Evolutionary conservation across 2,113 vertebrate species (phyloP), one percentile per base, ranked within the genome.

Genomic region (Diadophis punctatus): DNA sequence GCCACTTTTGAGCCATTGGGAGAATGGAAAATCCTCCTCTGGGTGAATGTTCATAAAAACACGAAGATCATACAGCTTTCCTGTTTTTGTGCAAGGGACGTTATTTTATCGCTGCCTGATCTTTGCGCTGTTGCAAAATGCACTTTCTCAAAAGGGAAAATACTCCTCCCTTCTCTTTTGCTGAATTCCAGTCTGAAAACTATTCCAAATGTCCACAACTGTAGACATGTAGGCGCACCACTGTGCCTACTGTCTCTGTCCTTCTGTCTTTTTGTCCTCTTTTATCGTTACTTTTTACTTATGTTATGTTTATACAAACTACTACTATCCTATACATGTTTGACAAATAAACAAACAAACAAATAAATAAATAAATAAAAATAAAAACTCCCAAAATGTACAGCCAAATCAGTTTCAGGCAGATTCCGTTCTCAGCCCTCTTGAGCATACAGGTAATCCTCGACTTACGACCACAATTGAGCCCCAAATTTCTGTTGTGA

Each of bases 391-490:
- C 68, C 68, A 80, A 58, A 80, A 39, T 1, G 5, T 34, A 74
- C n/a, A 18, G 63, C n/a, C n/a, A 34, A 74, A 18, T 34, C 60
- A n/a, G 27, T n/a, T n/a, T n/a, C 60, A 30, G 55, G 58, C 58
- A 60, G 58, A 11, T 60, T 60, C 58, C n/a, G 60, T 68, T 20
- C 68, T 39, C n/a, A 8, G n/a, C n/a, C 34, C 2, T 8, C 39
- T 80, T 20, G 34, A 39, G 16, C 7, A 8, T 22, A 39, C 7
- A 20, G 34, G 7, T n/a, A 14, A 4, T n/a, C 60, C 60, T 68
- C 4, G 12, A 0, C 1, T n/a, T 63, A 4, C 0, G 11, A 30
- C 12, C 60, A n/a, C 0, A 14, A n/a, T 2, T 14, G 11, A n/a
- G 60, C 30, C 30, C 60, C 2, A n/a, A 5, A 16, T n/a, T 68